phyloP scores from a whole-genome alignment of 2,888 invertebrate genomes.

The Steinernema scapterisci region DNA sequence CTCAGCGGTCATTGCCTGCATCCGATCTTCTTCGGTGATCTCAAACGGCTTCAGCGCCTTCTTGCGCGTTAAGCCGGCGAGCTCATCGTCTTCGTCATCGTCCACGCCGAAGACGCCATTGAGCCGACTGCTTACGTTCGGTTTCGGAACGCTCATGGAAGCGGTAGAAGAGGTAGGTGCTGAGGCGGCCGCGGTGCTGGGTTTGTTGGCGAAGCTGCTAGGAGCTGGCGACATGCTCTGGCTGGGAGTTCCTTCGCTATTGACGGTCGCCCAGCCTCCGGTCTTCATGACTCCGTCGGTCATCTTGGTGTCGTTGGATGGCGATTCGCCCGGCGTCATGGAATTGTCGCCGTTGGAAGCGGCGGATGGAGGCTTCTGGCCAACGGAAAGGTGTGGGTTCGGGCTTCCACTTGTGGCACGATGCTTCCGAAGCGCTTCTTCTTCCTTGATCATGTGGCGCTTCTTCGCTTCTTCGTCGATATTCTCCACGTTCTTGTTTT shows the following conservation, averaged over 20 bases:
- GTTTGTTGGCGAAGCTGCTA: neutral
- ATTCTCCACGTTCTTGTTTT: conserved; percentile 46
- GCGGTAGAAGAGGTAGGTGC: neutral
- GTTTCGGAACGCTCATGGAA: conserved; percentile 10
- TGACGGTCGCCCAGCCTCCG: conserved; percentile 1
- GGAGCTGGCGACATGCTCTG: conserved; percentile 14
- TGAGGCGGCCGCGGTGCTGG: conserved; percentile 5
- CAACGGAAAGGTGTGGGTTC: conserved; percentile 58
- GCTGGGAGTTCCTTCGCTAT: neutral
- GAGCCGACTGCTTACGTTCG: conserved; percentile 40
- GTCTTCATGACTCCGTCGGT: conserved; percentile 21
- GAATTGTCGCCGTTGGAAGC: neutral
- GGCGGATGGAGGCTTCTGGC: conserved; percentile 37
- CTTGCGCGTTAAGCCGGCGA: conserved; percentile 36
- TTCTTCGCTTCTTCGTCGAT: conserved; percentile 57
- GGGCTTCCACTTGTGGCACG: conserved; percentile 57
- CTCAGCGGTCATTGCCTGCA: conserved; percentile 70
- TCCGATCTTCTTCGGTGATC: conserved; percentile 62
- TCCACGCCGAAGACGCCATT: conserved; percentile 58
- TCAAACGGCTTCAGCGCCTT: conserved; percentile 64
- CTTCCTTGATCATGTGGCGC: conserved; percentile 51
- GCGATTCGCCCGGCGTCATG: neutral
- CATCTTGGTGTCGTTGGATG: neutral
- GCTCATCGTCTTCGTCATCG: conserved; percentile 60
- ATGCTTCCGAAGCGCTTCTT: conserved; percentile 50